Evolutionary conservation across 2,888 invertebrate genomes (phyloP), one percentile per base, ranked within the genome.

Genomic region (Lepidochitona cinerea): DNA sequence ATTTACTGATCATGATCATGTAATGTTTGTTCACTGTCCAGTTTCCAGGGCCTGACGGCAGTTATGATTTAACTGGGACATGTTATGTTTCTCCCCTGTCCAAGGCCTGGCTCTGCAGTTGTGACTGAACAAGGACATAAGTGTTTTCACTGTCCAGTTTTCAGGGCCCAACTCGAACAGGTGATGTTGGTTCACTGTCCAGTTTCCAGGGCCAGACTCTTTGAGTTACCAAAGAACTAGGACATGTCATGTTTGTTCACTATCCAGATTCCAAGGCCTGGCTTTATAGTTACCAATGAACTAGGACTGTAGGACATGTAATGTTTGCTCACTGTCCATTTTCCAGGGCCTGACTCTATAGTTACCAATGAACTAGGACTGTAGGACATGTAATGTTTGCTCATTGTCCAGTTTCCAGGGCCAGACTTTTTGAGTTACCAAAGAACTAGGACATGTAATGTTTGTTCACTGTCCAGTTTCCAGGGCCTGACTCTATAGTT

Each of bases 401-500:
- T 18, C 41, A 41, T 12, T 41, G 41, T 41, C 41, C 41, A 41
- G 18, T 41, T 41, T 41, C 18, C 41, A 12, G 41, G 41, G 41
- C 9, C 41, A 41, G n/a, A 7, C 18, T 49, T 18, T 49, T 7
- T 49, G 4, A 7, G 3, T 49, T 23, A 49, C 18, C 7, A 49
- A 23, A 12, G 9, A 9, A 41, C 7, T 23, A n/a, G 9, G 41
- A 41, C 41, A 9, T 12, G 41, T 18, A 9, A 18, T 12, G 9
- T 18, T 9, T 41, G 9, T 9, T 41, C 41, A 18, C 41, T 41
- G 41, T 41, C 18, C 67, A 35, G 35, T 52, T 67, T 82, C 78
- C 72, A 84, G 68, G 23, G 80, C 79, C 75, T 89, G 89, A 79
- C 87, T 85, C 64, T 86, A 80, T 4, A 90, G 80, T 75, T 90